Conservation (phyloP, 2,797 vertebrate species). For the Bucorvus abyssinicus region DNA sequence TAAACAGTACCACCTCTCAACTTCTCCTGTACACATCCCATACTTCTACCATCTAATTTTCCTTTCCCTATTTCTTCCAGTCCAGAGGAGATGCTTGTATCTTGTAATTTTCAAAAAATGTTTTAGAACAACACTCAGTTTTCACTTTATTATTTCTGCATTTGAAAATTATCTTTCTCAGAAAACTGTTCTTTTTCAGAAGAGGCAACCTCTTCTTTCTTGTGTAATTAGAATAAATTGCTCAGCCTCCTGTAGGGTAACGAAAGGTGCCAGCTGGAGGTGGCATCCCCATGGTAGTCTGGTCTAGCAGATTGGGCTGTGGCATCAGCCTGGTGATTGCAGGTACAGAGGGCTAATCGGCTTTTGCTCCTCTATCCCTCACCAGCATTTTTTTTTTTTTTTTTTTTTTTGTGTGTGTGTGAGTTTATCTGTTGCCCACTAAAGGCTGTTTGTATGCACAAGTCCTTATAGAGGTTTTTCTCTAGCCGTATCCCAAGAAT, state of each 20-base stretch:
- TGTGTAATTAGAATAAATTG: not conserved
- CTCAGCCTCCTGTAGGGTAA: not conserved
- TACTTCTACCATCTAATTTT: not conserved
- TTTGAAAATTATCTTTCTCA: not conserved
- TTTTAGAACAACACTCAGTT: not conserved
- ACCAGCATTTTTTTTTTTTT: not conserved
- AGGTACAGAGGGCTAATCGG: accelerated
- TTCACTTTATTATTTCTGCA: not conserved
- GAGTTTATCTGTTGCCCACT: accelerated
- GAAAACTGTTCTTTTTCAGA: not conserved
- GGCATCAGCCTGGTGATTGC: not conserved
- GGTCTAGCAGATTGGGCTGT: not conserved
- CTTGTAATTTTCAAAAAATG: not conserved
- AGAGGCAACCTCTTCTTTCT: not conserved
- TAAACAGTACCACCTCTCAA: not conserved
- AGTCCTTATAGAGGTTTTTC: not conserved
- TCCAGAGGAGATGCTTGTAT: not conserved
- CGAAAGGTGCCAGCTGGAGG: not conserved
- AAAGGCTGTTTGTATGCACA: accelerated
- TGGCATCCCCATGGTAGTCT: not conserved
- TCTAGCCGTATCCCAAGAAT: not conserved
- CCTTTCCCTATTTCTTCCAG: not conserved
- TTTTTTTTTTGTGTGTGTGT: no score
- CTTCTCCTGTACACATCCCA: not conserved
- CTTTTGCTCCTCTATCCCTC: not conserved